phyloP scores from a whole-genome alignment of 2,797 vertebrate genomes.

The Odontamblyopus lacepedii region DNA sequence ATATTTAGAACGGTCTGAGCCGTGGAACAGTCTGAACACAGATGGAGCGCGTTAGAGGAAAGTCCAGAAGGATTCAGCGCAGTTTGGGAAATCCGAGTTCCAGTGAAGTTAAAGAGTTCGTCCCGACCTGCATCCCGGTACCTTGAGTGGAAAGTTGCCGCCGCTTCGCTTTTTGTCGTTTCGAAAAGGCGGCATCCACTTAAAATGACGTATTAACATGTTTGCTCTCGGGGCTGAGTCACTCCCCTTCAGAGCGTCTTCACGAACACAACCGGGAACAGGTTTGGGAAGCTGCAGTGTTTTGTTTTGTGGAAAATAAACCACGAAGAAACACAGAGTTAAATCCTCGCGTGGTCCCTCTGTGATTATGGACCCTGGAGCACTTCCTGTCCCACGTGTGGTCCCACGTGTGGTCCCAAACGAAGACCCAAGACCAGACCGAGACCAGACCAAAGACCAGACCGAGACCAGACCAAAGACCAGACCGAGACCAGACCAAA shows the following conservation, averaged over 20 bases:
- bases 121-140: background rate
- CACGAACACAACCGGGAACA: too few relatives aligned
- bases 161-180: too few relatives aligned
- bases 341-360: background rate
- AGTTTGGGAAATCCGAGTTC: background rate
- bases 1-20: background rate
- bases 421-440: background rate
- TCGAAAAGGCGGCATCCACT: too few relatives aligned
- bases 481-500: too few relatives aligned
- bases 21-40: background rate
- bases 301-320: too few relatives aligned
- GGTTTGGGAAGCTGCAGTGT: too few relatives aligned
- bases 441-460: background rate
- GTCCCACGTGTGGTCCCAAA: background rate
- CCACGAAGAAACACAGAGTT: too few relatives aligned
- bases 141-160: too few relatives aligned
- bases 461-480: too few relatives aligned
- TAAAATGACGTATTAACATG: too few relatives aligned
- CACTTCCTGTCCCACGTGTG: background rate
- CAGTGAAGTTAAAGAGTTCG: background rate
- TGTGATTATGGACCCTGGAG: background rate
- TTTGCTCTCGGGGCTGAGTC: too few relatives aligned
- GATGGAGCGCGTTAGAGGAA: background rate
- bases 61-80: background rate
- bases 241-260: too few relatives aligned